Evolutionary conservation across 2,113 vertebrate species (phyloP).

Genomic region (Ardeotis arabs): DNA sequence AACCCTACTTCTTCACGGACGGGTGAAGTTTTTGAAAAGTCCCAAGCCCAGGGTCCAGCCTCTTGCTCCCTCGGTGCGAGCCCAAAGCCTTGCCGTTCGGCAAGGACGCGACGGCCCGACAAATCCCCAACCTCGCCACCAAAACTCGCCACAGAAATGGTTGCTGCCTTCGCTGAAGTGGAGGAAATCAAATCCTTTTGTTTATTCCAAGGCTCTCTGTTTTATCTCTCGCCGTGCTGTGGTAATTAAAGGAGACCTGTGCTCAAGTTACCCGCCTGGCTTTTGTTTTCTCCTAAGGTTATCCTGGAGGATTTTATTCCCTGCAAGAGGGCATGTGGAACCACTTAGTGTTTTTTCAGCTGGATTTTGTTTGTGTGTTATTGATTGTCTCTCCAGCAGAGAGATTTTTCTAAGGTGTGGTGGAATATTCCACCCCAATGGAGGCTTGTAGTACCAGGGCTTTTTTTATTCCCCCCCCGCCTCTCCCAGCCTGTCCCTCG

Average conservation of each 20-base stretch:
- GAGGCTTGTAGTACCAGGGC: neutral
- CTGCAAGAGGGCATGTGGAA: slow-evolving; percentile 29
- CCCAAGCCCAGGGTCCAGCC: neutral
- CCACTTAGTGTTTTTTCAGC: slow-evolving; percentile 32
- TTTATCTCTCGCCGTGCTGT: slow-evolving; percentile 46
- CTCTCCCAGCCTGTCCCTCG: neutral
- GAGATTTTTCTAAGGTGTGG: neutral
- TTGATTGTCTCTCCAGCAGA: neutral
- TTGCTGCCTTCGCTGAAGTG: neutral
- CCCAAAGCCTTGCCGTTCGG: neutral
- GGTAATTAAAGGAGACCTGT: slow-evolving; percentile 65
- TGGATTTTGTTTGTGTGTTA: slow-evolving; percentile 5
- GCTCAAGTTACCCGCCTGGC: neutral
- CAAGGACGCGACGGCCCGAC: neutral
- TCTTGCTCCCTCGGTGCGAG: neutral
- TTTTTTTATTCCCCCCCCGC: fast-evolving
- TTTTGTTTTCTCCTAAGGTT: slow-evolving; percentile 39
- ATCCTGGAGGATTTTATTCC: slow-evolving; percentile 13
- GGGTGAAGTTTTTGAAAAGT: slow-evolving; percentile 7
- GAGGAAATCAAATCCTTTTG: slow-evolving; percentile 44
- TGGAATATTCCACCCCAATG: neutral
- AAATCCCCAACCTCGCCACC: neutral
- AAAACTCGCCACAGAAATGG: neutral
- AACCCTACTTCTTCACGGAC: neutral
- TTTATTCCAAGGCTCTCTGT: slow-evolving; percentile 47